A percentile compares a stretch with the other conserved stretches of the same genome.
phyloP scores from a whole-genome alignment of 2,888 invertebrate species.

The Idaea biselata region DNA sequence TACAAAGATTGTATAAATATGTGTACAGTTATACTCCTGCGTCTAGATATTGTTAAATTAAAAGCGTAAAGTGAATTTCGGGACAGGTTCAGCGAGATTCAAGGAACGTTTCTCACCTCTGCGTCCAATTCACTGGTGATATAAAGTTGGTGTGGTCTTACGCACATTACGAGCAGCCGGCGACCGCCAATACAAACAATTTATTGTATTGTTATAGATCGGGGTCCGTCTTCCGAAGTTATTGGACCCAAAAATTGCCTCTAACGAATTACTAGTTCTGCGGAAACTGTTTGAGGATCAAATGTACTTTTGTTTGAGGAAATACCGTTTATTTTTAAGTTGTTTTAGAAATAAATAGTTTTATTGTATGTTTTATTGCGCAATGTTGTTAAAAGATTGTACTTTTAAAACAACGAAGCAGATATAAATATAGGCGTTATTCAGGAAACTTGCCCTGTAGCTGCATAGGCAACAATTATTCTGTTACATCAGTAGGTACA shows the following conservation, averaged over 20 bases:
- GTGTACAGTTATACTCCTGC: neutral
- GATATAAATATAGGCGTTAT: neutral
- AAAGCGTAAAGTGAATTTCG: neutral
- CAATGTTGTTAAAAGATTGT: neutral
- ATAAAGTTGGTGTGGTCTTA: constrained; percentile 59
- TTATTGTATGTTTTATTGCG: neutral
- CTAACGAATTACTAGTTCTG: constrained; percentile 36
- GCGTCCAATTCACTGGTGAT: constrained; percentile 45
- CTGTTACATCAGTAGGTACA: neutral
- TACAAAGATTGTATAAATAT: neutral
- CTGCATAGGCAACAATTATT: neutral
- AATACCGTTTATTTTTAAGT: neutral
- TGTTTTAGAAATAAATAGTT: neutral
- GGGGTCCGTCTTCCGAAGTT: constrained; percentile 50
- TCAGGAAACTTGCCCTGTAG: neutral
- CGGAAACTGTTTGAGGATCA: constrained; percentile 25
- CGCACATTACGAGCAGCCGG: constrained; percentile 66
- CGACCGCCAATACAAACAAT: constrained; percentile 61
- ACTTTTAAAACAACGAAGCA: neutral
- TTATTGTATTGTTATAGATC: constrained; percentile 72
- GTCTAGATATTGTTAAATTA: neutral
- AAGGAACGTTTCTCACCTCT: constrained; percentile 58
- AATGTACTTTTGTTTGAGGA: neutral
- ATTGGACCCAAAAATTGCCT: constrained; percentile 46
- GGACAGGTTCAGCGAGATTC: constrained; percentile 9